phyloP scores from a whole-genome alignment of 2,797 vertebrate species.

The Cyclopterus lumpus region DNA sequence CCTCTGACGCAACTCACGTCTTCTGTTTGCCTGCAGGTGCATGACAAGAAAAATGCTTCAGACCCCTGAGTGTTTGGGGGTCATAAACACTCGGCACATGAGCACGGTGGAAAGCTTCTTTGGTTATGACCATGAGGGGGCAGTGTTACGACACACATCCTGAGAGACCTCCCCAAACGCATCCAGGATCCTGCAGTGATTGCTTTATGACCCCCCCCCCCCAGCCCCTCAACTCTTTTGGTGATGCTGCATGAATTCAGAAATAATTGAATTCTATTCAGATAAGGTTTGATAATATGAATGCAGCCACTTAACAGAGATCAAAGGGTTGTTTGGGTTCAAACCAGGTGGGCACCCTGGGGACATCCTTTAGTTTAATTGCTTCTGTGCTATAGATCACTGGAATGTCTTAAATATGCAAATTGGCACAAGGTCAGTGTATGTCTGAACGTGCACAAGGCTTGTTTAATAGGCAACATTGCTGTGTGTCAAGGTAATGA shows the following conservation, averaged over 20 bases:
- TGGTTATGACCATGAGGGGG: slow-evolving; percentile 69
- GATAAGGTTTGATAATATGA: slow-evolving; percentile 65
- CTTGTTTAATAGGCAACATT: slow-evolving; percentile 42
- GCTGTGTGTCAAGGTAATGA: slow-evolving; percentile 21
- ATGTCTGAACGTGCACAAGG: slow-evolving; percentile 44
- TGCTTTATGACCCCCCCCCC: slow-evolving; percentile 23
- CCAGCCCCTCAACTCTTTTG: slow-evolving; percentile 36
- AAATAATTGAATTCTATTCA: slow-evolving; percentile 73
- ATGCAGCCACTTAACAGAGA: slow-evolving; percentile 66
- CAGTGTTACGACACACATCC: slow-evolving; percentile 69
- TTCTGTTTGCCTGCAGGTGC: slow-evolving; percentile 32
- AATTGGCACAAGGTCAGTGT: slow-evolving; percentile 53
- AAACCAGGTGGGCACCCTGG: slow-evolving; percentile 79
- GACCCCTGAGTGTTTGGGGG: slow-evolving; percentile 41
- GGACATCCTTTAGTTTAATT: slow-evolving; percentile 79
- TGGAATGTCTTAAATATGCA: slow-evolving; percentile 75
- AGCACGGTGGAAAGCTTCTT: not conserved
- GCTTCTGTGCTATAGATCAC: slow-evolving; percentile 72
- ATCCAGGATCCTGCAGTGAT: slow-evolving; percentile 58
- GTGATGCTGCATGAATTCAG: slow-evolving; percentile 62
- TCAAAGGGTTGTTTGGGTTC: slow-evolving; percentile 72
- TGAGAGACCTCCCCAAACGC: slow-evolving; percentile 11
- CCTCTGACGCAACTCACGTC: slow-evolving; percentile 10
- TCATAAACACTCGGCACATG: not conserved
- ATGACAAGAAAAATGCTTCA: slow-evolving; percentile 6